Evolutionary conservation across 1,140 invertebrate species (phyloP), one percentile per base, ranked within the genome.

Genomic region (Eubasilissa regina): DNA sequence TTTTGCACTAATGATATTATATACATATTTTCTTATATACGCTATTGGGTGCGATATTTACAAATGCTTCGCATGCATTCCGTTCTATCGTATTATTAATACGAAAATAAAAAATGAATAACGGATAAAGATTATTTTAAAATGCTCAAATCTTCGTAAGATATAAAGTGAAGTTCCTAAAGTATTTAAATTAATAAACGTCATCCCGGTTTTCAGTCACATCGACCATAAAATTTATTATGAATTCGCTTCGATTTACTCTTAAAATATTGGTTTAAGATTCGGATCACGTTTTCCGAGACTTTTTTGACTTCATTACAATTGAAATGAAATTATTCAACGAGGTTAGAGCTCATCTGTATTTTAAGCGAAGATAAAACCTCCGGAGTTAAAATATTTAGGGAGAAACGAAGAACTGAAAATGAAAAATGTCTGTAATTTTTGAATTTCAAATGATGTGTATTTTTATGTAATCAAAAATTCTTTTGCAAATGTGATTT

Each of bases 311-410:
- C 48, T 51, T 51, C 48, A 51, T 51, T 51, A 51, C 48, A 51
- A 51, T 51, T 51, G 48, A 51, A 51, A 51, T 51, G 48, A 51
- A 51, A 51, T 51, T 51, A 51, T 51, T 51, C 48, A 51, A 51
- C 48, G 48, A 51, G 48, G 48, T 51, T 51, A 51, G n/a, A 15
- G n/a, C 48, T 51, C 48, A 51, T 51, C 9, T 51, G 48, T 51
- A 51, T 51, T 51, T 51, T 51, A 51, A 51, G 48, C 11, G 48
- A 15, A 51, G 48, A 15, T 51, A 15, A 51, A 8, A 15, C 48
- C 48, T 51, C 48, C n/a, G 48, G n/a, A 51, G 48, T 15, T 51
- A 12, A 51, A 51, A 51, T 8, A 35, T 35, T 35, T 35, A 35
- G 25, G 48, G 11, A 51, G n/a, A 51, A 15, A 51, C 48, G 48